Base-by-base conservation (phyloP, 2,797 vertebrate genomes). In the Presbytis comata region DNA sequence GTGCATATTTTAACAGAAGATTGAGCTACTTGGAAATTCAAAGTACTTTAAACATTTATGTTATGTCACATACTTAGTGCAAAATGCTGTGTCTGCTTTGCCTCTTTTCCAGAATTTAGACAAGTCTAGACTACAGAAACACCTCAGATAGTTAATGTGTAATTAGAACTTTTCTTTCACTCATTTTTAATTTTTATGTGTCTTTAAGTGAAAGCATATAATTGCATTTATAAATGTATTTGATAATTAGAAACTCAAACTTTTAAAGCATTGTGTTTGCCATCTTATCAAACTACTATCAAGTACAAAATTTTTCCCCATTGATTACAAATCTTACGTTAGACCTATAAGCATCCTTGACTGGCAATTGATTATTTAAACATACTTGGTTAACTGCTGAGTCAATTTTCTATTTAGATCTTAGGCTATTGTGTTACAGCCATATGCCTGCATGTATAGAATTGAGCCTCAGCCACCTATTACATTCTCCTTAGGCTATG, bases 21-120 rank as follows among this genome's bases (percentile, higher is more conserved):
- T 82, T 86, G 82, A 86, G 30, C 24, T 82, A 59, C 41, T 93
- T 92, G 33, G 87, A 93, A 96, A 86, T 97, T 36, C 36, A 87
- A 14, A 93, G 14, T 57, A 91, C 55, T 89, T 94, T 79, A 85
- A 82, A 67, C 75, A 91, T 78, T 91, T 91, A 80, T 53, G 8
- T 96, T 82, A 85, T 64, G 21, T 44, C n/a, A 61, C 48, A 57
- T 48, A 59, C 81, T 95, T 88, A 85, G 11, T 96, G 91, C 19
- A 78, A 67, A 93, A 74, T 72, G 22, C 83, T 50, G 3, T 81
- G n/a, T 83, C 33, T 44, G 14, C n/a, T 61, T 92, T 86, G 36
- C 57, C 93, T 93, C 80, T 92, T 96, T 28, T 85, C 10, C 28
- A 76, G 36, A 41, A 61, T 70, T 97, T 93, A 17, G 87, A 59